Conservation (phyloP, 1,140 invertebrate genomes). For the Rhynchophorus ferrugineus region DNA sequence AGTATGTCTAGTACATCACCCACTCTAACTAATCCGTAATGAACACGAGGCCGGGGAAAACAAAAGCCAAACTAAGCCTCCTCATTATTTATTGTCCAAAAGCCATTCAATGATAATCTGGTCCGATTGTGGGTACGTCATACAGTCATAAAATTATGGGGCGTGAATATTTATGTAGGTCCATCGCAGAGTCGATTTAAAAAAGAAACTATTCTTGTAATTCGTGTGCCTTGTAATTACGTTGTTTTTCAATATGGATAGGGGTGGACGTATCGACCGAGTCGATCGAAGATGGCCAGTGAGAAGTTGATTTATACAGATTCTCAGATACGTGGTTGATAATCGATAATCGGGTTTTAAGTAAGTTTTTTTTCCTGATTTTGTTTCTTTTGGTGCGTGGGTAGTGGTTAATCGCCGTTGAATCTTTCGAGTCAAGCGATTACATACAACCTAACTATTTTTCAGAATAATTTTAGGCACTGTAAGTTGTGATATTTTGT, state of each 20-base stretch:
- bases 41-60: background rate
- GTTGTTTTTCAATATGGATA: conserved; percentile 2
- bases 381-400: too few species aligned
- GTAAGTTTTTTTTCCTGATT: too few species aligned
- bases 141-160: conserved; percentile 15
- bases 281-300: too few species aligned
- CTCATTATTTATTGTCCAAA: background rate
- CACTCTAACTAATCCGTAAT: background rate
- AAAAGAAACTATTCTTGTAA: conserved; percentile 7
- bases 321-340: background rate
- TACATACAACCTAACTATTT: too few species aligned
- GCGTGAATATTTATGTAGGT: conserved; percentile 21
- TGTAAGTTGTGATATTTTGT: too few species aligned
- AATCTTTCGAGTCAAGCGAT: too few species aligned
- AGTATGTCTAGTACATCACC: too few species aligned
- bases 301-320: background rate
- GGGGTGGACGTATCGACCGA: background rate
- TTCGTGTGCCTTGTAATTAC: conserved; percentile 7
- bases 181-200: conserved; percentile 2
- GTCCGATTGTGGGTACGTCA: conserved; percentile 7
- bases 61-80: background rate
- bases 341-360: too few species aligned
- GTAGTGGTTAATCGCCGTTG: too few species aligned
- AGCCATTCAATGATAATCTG: conserved; percentile 16
- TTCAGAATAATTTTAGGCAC: too few species aligned